Conservation (phyloP, 2,113 vertebrate species). For the Siphamia tubifer region DNA sequence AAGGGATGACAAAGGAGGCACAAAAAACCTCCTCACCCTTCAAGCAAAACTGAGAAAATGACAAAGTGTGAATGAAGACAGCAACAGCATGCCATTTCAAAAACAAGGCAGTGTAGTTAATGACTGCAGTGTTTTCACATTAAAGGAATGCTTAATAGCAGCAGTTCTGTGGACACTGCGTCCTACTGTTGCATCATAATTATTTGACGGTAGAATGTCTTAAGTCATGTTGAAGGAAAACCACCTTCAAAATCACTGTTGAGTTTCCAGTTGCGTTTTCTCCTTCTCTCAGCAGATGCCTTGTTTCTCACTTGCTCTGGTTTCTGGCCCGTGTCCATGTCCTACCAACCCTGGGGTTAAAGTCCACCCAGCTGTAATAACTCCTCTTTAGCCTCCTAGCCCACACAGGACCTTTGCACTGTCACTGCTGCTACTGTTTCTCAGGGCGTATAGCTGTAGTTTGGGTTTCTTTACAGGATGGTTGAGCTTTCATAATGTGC, state of each 20-base stretch:
- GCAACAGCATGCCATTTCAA: constrained; percentile 1
- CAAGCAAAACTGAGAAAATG: not conserved
- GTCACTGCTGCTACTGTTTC: constrained; percentile 28
- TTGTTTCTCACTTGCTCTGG: constrained; percentile 39
- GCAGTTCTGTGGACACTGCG: not conserved
- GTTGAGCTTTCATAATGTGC: not conserved
- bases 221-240: not conserved
- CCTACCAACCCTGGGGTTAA: constrained; percentile 36
- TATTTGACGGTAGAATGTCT: not conserved
- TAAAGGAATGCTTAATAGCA: too few species aligned
- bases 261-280: not conserved
- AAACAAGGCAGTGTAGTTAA: not conserved
- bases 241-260: not conserved
- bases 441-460: not conserved
- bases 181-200: not conserved
- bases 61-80: not conserved
- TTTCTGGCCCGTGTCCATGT: constrained; percentile 38
- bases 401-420: constrained; percentile 58
- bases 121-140: not conserved
- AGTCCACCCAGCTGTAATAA: constrained; percentile 56
- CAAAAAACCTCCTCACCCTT: constrained; percentile 5
- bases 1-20: not conserved
- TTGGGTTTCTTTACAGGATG: not conserved
- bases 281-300: not conserved
- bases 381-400: constrained; percentile 50